These are phyloP conservation scores for Dyspetes luteomarginatus DNA, from an alignment of 2,888 invertebrate genomes.

Conservation along the genomic window DNA sequence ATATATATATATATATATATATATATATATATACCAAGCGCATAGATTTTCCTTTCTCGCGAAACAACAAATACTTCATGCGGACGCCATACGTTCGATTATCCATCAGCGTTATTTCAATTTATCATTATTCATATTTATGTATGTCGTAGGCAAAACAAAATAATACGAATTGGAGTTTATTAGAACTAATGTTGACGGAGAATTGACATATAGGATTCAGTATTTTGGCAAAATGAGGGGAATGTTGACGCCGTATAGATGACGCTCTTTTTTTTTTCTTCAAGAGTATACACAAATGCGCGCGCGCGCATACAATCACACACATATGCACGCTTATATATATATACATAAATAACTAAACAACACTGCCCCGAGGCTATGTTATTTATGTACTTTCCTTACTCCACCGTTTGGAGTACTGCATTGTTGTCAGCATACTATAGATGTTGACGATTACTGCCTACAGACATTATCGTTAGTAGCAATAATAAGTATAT, in stretches of 20 bases:
- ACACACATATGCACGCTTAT: not conserved
- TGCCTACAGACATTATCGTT: slow-evolving; percentile 58
- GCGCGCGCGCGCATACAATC: not conserved
- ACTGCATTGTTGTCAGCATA: slow-evolving; percentile 55
- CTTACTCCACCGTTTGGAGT: slow-evolving; percentile 47
- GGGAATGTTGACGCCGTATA: slow-evolving; percentile 42
- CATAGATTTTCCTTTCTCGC: no score
- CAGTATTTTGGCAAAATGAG: slow-evolving; percentile 31
- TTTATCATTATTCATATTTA: no score
- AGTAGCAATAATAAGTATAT: slow-evolving; percentile 46
- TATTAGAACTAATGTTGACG: slow-evolving; percentile 51
- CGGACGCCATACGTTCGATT: no score
- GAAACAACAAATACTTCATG: no score
- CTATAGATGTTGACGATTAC: slow-evolving; percentile 62
- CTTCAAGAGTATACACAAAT: not conserved
- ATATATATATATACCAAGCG: no score
- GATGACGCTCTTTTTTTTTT: slow-evolving; percentile 29
- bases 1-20: no score
- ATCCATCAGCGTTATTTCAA: no score
- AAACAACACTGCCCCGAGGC: slow-evolving; percentile 16
- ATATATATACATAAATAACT: no score
- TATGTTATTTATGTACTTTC: slow-evolving; percentile 57
- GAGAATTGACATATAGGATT: slow-evolving; percentile 32
- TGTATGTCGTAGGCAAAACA: slow-evolving; percentile 14
- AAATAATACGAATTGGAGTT: slow-evolving; percentile 43